phyloP scores from a whole-genome alignment of 2,797 vertebrate species.

The Parauchenoglanis punctatus region DNA sequence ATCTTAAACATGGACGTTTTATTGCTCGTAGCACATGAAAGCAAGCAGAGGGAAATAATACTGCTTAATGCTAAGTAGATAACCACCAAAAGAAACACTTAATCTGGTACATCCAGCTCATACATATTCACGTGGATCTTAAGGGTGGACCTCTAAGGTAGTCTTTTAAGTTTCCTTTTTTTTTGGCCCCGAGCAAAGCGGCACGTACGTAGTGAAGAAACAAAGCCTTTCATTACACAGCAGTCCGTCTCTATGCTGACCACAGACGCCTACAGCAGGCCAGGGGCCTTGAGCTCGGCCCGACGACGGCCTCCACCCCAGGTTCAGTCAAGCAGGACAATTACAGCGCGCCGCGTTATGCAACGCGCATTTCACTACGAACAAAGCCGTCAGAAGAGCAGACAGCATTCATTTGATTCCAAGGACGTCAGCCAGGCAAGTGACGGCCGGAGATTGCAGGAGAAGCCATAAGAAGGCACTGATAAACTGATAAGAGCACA shows the following conservation, averaged over 20 bases:
- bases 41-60: not conserved
- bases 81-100: no score
- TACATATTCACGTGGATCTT: not conserved
- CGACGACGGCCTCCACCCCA: conserved; percentile 17
- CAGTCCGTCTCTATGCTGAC: conserved; percentile 41
- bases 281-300: conserved; percentile 26
- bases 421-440: not conserved
- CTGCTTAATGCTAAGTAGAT: not conserved
- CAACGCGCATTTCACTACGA: not conserved
- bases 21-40: not conserved
- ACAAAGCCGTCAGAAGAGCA: not conserved
- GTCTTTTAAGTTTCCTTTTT: not conserved
- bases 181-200: conserved; percentile 1
- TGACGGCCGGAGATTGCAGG: not conserved
- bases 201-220: conserved; percentile 40
- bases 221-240: conserved; percentile 45
- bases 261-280: conserved; percentile 37
- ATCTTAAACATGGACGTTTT: not conserved
- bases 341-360: not conserved
- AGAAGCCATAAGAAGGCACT: not conserved
- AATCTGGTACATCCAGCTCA: not conserved
- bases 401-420: not conserved
- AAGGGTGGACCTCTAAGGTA: not conserved
- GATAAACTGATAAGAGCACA: not conserved
- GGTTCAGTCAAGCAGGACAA: conserved; percentile 37